Evolutionary conservation across 64 coral and sea anemone species (phyloP).

Genomic region (Pachyseris speciosa): DNA sequence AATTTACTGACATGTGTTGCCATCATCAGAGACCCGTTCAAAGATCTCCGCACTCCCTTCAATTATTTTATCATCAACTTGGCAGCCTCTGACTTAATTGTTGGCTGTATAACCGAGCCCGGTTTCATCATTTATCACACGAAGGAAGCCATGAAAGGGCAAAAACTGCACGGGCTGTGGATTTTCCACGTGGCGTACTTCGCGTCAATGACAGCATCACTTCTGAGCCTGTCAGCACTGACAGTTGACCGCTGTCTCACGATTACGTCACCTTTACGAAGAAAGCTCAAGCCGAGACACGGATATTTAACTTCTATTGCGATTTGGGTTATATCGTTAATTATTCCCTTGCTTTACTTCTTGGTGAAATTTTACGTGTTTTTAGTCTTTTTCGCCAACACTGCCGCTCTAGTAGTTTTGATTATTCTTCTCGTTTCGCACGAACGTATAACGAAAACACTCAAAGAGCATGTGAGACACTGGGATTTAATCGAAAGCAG

Average conservation of each 20-base stretch:
- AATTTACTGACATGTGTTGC: constrained; percentile 22
- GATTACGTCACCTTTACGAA: neutral
- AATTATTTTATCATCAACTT: constrained; percentile 54
- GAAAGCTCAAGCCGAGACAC: constrained; percentile 17
- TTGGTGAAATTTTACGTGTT: constrained; percentile 27
- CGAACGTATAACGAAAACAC: constrained; percentile 38
- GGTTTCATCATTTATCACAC: constrained; percentile 31
- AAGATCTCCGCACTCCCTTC: constrained; percentile 21
- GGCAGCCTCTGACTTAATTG: constrained; percentile 25
- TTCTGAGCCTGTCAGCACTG: constrained; percentile 45
- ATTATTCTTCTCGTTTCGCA: constrained; percentile 41
- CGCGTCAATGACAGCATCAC: constrained; percentile 24
- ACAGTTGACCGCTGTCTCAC: constrained; percentile 5
- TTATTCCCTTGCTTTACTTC: constrained; percentile 27
- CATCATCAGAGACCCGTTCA: constrained; percentile 45
- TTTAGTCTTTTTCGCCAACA: constrained; percentile 62
- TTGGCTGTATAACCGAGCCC: constrained; percentile 36
- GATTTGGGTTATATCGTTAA: constrained; percentile 50
- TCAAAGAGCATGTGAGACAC: constrained; percentile 24
- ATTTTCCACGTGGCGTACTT: constrained; percentile 56
- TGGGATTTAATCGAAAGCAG: neutral
- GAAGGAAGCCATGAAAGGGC: neutral
- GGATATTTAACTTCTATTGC: constrained; percentile 18
- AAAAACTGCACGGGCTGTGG: neutral
- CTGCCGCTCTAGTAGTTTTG: constrained; percentile 21